These are phyloP conservation scores for Notothenia coriiceps DNA, from an alignment of 2,113 vertebrate genomes.

Conservation along the genomic window DNA sequence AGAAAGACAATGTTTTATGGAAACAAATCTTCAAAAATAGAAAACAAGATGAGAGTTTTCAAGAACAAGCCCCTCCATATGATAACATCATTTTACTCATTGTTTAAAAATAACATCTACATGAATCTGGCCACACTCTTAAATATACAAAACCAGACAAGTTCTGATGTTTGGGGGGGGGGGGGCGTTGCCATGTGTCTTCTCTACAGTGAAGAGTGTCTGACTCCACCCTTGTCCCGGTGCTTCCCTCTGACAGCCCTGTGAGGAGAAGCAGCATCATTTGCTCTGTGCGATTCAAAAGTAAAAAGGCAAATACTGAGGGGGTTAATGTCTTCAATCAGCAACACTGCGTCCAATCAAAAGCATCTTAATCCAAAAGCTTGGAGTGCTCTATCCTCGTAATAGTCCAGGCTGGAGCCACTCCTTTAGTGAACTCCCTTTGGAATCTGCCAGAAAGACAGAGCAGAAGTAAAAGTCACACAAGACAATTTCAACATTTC, in stretches of 20 bases:
- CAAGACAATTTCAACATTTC: neutral
- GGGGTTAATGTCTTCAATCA: neutral
- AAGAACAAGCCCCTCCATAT: neutral
- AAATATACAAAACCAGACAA: neutral
- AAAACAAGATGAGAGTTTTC: slow-evolving; percentile 5
- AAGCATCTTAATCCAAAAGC: slow-evolving; percentile 85
- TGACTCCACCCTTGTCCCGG: slow-evolving; percentile 13
- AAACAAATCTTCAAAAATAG: neutral
- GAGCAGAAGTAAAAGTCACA: neutral
- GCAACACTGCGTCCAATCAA: neutral
- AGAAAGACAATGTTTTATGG: neutral
- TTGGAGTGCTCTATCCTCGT: slow-evolving; percentile 93
- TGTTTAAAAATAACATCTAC: neutral
- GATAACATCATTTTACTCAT: neutral
- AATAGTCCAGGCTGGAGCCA: slow-evolving; percentile 93
- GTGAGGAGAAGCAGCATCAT: neutral
- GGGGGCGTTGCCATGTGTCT: neutral
- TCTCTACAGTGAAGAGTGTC: neutral
- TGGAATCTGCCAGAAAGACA: slow-evolving; percentile 87
- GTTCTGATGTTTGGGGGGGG: neutral
- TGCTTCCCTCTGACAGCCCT: neutral
- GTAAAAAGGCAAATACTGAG: slow-evolving; percentile 3
- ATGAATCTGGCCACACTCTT: neutral
- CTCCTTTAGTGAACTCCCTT: slow-evolving; percentile 95
- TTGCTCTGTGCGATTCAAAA: neutral